Base-by-base conservation (phyloP, 1,140 invertebrate genomes). In the Frieseomelitta varia region DNA sequence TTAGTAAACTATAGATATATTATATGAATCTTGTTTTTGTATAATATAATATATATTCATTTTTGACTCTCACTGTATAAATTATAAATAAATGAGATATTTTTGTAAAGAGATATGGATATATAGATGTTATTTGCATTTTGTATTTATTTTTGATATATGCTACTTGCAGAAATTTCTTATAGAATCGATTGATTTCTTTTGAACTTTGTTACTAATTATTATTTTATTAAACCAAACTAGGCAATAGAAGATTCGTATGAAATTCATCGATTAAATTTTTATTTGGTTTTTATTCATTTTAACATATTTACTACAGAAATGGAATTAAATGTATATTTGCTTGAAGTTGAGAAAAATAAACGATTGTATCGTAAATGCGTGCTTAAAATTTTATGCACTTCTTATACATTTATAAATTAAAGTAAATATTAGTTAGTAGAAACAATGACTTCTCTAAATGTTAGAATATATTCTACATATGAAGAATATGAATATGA, bases 121-220 rank as follows among this genome's bases (percentile, higher is more conserved):
- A 74, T 55, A 55, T 74, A 55, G 51, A 74, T 74, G 30, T 55
- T 27, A 74, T 30, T 21, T 53, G 71, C 27, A 39, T 12, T 4
- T 24, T 27, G 11, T 72, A 24, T 47, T 73, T 53, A 15, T 53
- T 21, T 53, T 12, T 53, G n/a, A 39, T 17, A n/a, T 27, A 73
- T 4, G n/a, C n/a, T 72, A 51, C 4, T 51, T 53, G 14, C n/a
- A 72, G 15, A 47, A 17, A 12, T 47, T 14, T 71, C 17, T 53
- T 73, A 73, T 24, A 73, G 47, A 39, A 53, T 73, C 19, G 10
- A 15, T 27, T 6, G 47, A 72, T 73, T 73, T 53, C 53, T 34
- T 47, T 73, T 73, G 47, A 73, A 73, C n/a, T 53, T 53, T 73
- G 69, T 47, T 69, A n/a, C 69, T 72, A 51, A 72, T 15, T n/a